Percentiles rank a stretch among this genome's conserved stretches.
Conservation (phyloP, 1,140 invertebrate genomes). For the Acromyrmex echinatior region DNA sequence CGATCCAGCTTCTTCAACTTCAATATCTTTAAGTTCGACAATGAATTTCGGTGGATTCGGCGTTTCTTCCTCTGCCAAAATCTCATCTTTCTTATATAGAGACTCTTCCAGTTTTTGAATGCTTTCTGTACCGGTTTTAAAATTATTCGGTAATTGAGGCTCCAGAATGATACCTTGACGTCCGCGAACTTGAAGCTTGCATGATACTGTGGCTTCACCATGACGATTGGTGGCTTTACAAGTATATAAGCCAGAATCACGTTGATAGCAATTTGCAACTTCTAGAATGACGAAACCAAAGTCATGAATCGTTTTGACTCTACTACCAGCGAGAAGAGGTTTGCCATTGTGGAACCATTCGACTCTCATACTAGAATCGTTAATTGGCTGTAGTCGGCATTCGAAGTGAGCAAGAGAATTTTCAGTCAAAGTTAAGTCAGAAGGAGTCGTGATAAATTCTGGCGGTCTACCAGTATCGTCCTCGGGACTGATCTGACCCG, state of each 20-base stretch:
- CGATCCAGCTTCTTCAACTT: conserved; percentile 94
- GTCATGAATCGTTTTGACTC: conserved; percentile 96
- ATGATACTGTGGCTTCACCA: conserved; percentile 95
- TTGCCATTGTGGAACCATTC: conserved; percentile 99
- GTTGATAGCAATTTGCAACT: conserved; percentile 94
- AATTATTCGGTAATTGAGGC: conserved; percentile 95
- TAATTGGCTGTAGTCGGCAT: conserved; percentile 95
- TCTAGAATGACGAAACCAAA: conserved; percentile 98
- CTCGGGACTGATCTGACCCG: conserved; percentile 89
- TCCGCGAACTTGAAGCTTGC: conserved; percentile 94
- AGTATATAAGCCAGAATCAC: conserved; percentile 95
- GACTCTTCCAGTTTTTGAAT: conserved; percentile 96
- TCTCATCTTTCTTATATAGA: conserved; percentile 95
- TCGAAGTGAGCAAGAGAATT: conserved; percentile 97
- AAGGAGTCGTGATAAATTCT: conserved; percentile 96
- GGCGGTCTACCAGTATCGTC: conserved; percentile 96
- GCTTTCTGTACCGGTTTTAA: conserved; percentile 94
- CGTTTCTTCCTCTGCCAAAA: conserved; percentile 93
- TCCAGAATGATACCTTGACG: conserved; percentile 95
- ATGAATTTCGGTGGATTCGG: conserved; percentile 95
- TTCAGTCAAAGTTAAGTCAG: conserved; percentile 94
- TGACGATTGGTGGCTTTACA: conserved; percentile 97
- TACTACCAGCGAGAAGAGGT: conserved; percentile 93
- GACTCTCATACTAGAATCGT: conserved; percentile 96
- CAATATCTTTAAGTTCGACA: conserved; percentile 94